Evolutionary conservation across 2,888 invertebrate genomes (phyloP), one percentile per base, ranked within the genome.

Genomic region (Morpho achilles): DNA sequence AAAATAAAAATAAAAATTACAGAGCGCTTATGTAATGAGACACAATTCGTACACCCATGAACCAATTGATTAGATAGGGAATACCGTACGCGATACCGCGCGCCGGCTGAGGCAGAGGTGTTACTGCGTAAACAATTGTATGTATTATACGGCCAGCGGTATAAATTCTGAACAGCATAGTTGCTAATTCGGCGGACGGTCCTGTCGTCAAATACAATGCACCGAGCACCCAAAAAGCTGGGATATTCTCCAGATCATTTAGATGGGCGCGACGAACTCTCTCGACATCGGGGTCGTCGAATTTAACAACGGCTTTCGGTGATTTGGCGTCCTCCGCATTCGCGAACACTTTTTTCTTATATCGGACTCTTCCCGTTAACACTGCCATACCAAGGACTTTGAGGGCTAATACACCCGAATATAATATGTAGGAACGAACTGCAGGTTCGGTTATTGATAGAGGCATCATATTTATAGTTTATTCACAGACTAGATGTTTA

Each of bases 201-300:
- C 82, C 80, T 0, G 92, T 92, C 48, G 87, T 71, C 7, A 92
- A 73, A 75, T 92, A 94, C 48, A 91, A 76, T n/a, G 91, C 88
- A 6, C 92, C 93, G 23, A 93, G 77, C 9, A 93, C 69, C 75
- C 94, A 89, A 74, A 94, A 95, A 2, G 92, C 87, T 0, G 93
- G 90, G 52, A 95, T 94, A 76, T 94, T 95, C 80, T 95, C 95
- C 75, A 95, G 74, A 76, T 95, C 95, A 71, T 95, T 95, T 67
- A 92, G 84, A 73, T 95, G 94, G 7, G 94, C 94, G 72, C 93
- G 79, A 1, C 89, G 75, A 1, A 83, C 58, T 8, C 89, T 75
- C 68, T 90, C 89, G 16, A 90, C 73, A 0, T 64, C 69, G 0
- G 76, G 77, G 59, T 88, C 83, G 46, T 85, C 87, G 59, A 63